phyloP scores from a whole-genome alignment of 2,113 vertebrate species.

The Cyprinodon variegatus region DNA sequence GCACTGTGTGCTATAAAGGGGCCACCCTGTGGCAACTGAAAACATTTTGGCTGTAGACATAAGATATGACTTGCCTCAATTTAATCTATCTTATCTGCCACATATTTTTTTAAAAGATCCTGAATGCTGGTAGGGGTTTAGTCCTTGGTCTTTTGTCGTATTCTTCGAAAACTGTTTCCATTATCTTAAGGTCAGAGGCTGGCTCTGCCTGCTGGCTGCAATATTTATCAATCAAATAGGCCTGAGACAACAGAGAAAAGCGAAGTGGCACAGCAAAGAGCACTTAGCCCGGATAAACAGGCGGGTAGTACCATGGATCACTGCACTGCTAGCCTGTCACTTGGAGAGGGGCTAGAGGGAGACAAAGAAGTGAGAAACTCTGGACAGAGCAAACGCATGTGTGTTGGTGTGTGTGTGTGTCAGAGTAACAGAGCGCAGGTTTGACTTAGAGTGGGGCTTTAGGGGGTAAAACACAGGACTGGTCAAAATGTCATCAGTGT shows the following conservation, averaged over 20 bases:
- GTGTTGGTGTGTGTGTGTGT: conserved; percentile 23
- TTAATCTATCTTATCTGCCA: conserved; percentile 46
- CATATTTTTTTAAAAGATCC: conserved; percentile 15
- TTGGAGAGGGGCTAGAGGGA: conserved; percentile 62
- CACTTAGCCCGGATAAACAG: conserved; percentile 79
- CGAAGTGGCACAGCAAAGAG: conserved; percentile 69
- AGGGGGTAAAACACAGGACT: conserved; percentile 73
- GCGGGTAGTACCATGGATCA: conserved; percentile 73
- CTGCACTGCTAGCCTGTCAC: conserved; percentile 76
- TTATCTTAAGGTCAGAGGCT: conserved; percentile 72
- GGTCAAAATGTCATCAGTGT: conserved; percentile 82
- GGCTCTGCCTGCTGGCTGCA: conserved; percentile 60
- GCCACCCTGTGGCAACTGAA: background rate
- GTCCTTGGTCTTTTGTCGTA: conserved; percentile 51
- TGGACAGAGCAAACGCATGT: conserved; percentile 31
- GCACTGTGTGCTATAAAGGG: background rate
- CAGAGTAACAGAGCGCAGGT: conserved; percentile 16
- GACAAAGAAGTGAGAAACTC: conserved; percentile 61
- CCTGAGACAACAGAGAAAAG: conserved; percentile 73
- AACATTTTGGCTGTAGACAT: background rate
- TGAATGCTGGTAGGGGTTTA: conserved; percentile 23
- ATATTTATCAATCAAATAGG: conserved; percentile 79
- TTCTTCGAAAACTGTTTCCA: conserved; percentile 71
- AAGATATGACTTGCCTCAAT: conserved; percentile 28
- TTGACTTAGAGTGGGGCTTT: conserved; percentile 66